Evolutionary conservation across 2,113 vertebrate genomes (phyloP), one percentile per base, ranked within the genome.

Genomic region (Tor tambroides): DNA sequence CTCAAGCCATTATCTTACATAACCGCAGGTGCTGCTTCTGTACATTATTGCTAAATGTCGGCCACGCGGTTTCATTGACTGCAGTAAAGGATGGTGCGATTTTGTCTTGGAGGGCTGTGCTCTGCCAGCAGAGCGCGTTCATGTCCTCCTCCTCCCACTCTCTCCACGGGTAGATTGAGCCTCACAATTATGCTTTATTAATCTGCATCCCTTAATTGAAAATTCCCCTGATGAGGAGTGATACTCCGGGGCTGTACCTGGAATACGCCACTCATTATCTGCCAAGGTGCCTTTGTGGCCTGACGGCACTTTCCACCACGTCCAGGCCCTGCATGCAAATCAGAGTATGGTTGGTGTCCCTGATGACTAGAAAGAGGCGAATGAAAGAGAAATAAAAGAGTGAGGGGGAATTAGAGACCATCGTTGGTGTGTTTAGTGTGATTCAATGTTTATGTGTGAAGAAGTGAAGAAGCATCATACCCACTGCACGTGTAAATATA

Each of bases 201-300:
- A 95, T 95, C 95, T 94, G 94, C 95, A 93, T 93, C 93, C 91
- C 91, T 95, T 96, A 95, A 96, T 96, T 95, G 94, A 95, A 95
- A 93, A 94, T 93, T 93, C 94, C 92, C 94, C 89, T 86, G 89
- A 88, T 90, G 91, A 86, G 85, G 75, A 80, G 80, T 51, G 83
- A 86, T 91, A 92, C 94, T 94, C 92, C 78, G 28, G 84, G 93
- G 91, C 91, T 81, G 63, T 94, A 96, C 95, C 95, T 95, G 95
- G 92, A 90, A 92, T 92, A 89, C 86, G 89, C 88, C 92, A 92
- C 93, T 95, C 93, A 96, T 95, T 95, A 96, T 93, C 93, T 93
- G 93, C 92, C 94, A 96, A 95, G 95, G 95, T 96, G 95, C 94
- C 95, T 95, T 96, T 96, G 94, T 91, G 93, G 91, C 95, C 89